A percentile compares a stretch with the other conserved stretches of the same genome.
Conservation (phyloP, 1,140 invertebrate genomes). For the Lineus longissimus region DNA sequence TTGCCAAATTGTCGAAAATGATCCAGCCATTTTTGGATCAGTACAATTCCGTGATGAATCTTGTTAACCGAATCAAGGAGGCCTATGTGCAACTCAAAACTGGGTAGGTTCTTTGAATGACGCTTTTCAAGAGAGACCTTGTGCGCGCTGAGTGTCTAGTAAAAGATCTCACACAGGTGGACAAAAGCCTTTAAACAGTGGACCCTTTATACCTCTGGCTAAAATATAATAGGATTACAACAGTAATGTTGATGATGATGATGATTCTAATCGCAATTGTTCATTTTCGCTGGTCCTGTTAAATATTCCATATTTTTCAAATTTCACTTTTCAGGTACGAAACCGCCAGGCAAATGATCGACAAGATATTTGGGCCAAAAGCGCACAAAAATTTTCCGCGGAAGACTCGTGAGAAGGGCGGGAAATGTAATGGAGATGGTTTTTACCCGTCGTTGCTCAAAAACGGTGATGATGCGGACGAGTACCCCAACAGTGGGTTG, state of each 20-base stretch:
- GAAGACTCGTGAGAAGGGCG: slow-evolving; percentile 10
- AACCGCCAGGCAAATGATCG: slow-evolving; percentile 21
- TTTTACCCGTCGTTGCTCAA: slow-evolving; percentile 19
- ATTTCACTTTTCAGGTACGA: slow-evolving; percentile 18
- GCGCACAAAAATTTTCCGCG: slow-evolving; percentile 25
- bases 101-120: slow-evolving; percentile 20
- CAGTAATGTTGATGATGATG: no score
- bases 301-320: no score
- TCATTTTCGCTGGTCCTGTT: no score
- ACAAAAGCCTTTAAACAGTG: no score
- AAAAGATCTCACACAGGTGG: no score
- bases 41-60: slow-evolving; percentile 19
- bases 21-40: slow-evolving; percentile 19
- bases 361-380: slow-evolving; percentile 29
- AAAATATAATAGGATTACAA: no score
- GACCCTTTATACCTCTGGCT: no score
- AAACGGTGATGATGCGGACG: neutral
- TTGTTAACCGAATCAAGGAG: slow-evolving; percentile 20
- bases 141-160: no score
- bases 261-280: no score
- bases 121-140: no score
- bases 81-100: slow-evolving; percentile 26
- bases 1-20: slow-evolving; percentile 13
- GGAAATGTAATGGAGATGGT: slow-evolving; percentile 21
- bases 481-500: slow-evolving; percentile 22